Conservation (phyloP, 2,113 vertebrate species). For the Morone chrysops region DNA sequence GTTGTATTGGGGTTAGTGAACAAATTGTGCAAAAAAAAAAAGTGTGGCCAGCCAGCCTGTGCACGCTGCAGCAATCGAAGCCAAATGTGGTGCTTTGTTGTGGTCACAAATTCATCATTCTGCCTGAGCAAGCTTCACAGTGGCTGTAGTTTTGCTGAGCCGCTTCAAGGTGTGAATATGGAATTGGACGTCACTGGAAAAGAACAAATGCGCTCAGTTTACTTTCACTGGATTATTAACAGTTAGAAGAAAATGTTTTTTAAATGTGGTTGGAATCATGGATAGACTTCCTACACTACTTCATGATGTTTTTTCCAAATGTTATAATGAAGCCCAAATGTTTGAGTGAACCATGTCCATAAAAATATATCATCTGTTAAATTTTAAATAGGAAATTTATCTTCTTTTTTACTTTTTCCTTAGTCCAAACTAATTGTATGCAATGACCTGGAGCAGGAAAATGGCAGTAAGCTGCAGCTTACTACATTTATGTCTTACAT, state of each 20-base stretch:
- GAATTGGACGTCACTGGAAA: slow-evolving; percentile 13
- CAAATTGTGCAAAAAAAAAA: slow-evolving; percentile 27
- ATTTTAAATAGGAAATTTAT: slow-evolving; percentile 33
- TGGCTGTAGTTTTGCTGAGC: not conserved
- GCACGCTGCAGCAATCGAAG: slow-evolving; percentile 40
- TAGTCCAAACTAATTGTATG: slow-evolving; percentile 35
- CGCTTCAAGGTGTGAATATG: slow-evolving; percentile 46
- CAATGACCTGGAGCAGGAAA: slow-evolving; percentile 37
- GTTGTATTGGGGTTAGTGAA: slow-evolving; percentile 1
- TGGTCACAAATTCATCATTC: slow-evolving; percentile 43
- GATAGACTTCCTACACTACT: slow-evolving; percentile 27
- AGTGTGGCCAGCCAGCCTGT: slow-evolving; percentile 11
- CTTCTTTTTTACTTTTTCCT: slow-evolving; percentile 30
- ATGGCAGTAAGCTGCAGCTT: slow-evolving; percentile 19
- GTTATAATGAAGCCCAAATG: slow-evolving; percentile 53
- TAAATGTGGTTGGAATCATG: slow-evolving; percentile 33
- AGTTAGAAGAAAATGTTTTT: slow-evolving; percentile 26
- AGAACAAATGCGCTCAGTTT: slow-evolving; percentile 31
- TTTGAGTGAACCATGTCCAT: slow-evolving; percentile 39
- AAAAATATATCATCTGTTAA: slow-evolving; percentile 60
- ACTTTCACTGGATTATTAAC: slow-evolving; percentile 37
- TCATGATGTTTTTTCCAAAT: slow-evolving; percentile 42
- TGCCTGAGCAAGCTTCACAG: slow-evolving; percentile 15
- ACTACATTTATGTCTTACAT: slow-evolving; percentile 39
- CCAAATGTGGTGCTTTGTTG: slow-evolving; percentile 62